Base-by-base conservation (phyloP, 2,113 vertebrate species). In the Sciurus niger region DNA sequence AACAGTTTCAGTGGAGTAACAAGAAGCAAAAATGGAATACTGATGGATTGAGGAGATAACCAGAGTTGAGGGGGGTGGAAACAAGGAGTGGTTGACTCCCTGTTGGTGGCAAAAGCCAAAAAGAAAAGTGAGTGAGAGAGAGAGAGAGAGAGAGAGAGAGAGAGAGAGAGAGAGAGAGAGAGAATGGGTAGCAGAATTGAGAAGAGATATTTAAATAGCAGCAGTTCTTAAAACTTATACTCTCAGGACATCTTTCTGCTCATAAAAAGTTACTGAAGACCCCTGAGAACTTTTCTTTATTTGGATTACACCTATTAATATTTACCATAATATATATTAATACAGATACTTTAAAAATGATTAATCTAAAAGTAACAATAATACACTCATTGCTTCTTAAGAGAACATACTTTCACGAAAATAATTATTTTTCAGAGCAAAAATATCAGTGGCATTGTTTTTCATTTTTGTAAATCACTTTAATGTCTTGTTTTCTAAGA, bases 391-490 rank as follows among this genome's bases (percentile, higher is more conserved):
- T 77, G 32, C 37, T 91, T 91, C 30, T 74, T 84, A 84, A 65
- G 18, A 46, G 73, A 58, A 22, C 37, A 63, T 67, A 58, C 53
- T 83, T 88, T 84, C 13, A 77, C 68, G 55, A 93, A 89, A 77
- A 76, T 28, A 91, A 79, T 12, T 58, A 43, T 58, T 89, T 73
- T 80, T 78, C 76, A 90, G 68, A 83, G 55, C n/a, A 58, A 78
- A 96, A 87, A 84, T 43, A 68, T 90, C 88, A 90, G 48, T 79
- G n/a, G 32, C 18, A 93, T 37, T 80, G 43, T 65, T 93, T 96
- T 86, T 73, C 37, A 68, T 83, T 67, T 93, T 77, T 94, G 34
- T 60, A 73, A 20, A 53, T 43, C 32, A 94, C 48, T 89, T 58
- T 78, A 77, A 70, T 32, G n/a, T 79, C 24, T 79, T 46, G 20